A percentile compares a stretch with the other conserved stretches of the same genome.
Evolutionary conservation across 2,888 invertebrate genomes (phyloP).

Genomic region (Chironomus tentans): DNA sequence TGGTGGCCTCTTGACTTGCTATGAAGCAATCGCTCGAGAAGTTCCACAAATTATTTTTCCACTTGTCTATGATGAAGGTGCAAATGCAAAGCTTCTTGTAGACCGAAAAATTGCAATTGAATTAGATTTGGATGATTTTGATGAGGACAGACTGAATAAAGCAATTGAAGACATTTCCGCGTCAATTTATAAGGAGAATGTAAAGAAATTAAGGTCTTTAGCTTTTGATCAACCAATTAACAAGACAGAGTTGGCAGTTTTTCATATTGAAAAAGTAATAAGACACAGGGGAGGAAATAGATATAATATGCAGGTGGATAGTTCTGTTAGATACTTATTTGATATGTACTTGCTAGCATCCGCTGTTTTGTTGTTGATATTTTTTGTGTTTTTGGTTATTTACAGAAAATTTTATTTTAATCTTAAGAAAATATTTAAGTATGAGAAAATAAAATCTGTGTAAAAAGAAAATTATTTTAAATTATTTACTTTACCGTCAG

Average conservation of each 20-base stretch:
- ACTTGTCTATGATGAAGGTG: neutral
- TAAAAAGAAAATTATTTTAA: too few species aligned
- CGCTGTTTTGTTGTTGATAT: neutral
- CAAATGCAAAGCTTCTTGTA: neutral
- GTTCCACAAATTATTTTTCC: neutral
- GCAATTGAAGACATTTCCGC: neutral
- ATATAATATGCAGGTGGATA: neutral
- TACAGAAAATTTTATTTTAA: too few species aligned
- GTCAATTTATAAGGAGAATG: neutral
- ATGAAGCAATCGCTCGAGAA: neutral
- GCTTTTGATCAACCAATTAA: neutral
- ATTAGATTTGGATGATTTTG: neutral
- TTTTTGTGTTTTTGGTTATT: neutral
- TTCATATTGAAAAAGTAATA: neutral
- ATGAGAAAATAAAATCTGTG: too few species aligned
- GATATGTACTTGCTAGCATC: neutral
- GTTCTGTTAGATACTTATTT: neutral
- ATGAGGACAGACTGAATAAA: neutral
- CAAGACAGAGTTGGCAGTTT: neutral
- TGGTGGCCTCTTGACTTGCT: neutral
- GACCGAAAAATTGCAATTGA: neutral
- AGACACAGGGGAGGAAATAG: neutral
- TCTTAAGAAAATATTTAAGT: too few species aligned
- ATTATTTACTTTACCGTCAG: too few species aligned
- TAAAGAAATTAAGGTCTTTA: too few species aligned